phyloP scores from a whole-genome alignment of 2,888 invertebrate genomes.

The Cybosia mesomella region DNA sequence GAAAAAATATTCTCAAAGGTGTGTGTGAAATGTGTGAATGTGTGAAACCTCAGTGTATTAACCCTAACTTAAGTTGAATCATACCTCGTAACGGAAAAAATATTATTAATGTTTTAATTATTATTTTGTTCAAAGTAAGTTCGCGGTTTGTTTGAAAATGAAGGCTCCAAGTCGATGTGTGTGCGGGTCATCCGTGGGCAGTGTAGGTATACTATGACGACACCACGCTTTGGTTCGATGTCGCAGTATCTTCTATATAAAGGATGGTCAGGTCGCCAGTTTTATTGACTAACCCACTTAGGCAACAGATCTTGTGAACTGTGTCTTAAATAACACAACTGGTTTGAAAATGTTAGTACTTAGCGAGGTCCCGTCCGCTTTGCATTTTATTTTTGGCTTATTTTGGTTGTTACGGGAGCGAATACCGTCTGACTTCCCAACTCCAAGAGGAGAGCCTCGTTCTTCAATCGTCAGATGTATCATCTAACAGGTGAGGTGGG shows the following conservation, averaged over 20 bases:
- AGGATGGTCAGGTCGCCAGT: conserved; percentile 6
- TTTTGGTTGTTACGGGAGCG: no score
- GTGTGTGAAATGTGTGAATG: background rate
- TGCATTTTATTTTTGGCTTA: no score
- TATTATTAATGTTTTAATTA: background rate
- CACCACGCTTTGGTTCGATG: background rate
- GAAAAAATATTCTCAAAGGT: background rate
- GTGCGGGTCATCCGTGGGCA: background rate
- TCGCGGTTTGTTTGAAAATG: background rate
- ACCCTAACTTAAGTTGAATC: background rate
- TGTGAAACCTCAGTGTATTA: background rate
- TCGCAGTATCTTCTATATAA: background rate
- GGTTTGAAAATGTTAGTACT: no score
- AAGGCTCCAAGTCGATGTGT: background rate
- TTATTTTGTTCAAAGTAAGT: background rate
- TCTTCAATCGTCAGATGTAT: no score
- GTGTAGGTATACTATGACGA: conserved; percentile 2
- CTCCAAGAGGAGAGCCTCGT: no score
- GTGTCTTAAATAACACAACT: background rate
- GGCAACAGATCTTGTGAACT: background rate
- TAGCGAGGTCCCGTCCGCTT: no score
- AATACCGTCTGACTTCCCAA: no score
- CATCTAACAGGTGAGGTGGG: no score
- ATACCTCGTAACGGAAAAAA: conserved; percentile 1
- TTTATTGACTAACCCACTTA: background rate